These are phyloP conservation scores for Hemicordylus capensis DNA, from an alignment of 2,113 vertebrate species.

Conservation along the genomic window DNA sequence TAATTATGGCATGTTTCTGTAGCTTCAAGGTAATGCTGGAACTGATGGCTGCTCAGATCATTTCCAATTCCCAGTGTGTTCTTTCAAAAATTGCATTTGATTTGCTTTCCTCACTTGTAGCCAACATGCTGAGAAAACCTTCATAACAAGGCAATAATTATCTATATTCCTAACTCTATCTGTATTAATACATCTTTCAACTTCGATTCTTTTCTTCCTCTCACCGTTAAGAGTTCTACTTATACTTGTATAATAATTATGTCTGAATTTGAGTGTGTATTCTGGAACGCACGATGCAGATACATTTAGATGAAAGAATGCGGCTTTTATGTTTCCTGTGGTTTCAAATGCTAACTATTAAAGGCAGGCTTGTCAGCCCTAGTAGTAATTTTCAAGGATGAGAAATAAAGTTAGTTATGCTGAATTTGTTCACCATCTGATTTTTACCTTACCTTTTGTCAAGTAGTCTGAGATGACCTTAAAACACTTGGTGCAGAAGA, in stretches of 20 bases:
- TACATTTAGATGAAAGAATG: not conserved
- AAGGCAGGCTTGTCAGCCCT: constrained; percentile 23
- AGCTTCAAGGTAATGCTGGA: not conserved
- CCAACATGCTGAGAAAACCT: not conserved
- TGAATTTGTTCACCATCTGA: not conserved
- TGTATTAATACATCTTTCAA: not conserved
- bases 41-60: not conserved
- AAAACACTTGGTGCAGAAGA: not conserved
- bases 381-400: constrained; percentile 25
- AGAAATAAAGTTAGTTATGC: constrained; percentile 35
- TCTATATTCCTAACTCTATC: not conserved
- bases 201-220: not conserved
- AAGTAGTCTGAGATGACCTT: not conserved
- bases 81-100: not conserved
- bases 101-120: not conserved
- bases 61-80: not conserved
- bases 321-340: not conserved
- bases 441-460: not conserved
- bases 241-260: not conserved
- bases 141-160: not conserved
- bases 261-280: not conserved
- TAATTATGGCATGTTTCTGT: not conserved
- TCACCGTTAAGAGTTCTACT: not conserved
- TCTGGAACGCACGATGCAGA: not conserved
- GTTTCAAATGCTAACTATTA: constrained; percentile 23